These are phyloP conservation scores for Melanostoma mellinum DNA, from an alignment of 2,888 invertebrate species.

Conservation along the genomic window DNA sequence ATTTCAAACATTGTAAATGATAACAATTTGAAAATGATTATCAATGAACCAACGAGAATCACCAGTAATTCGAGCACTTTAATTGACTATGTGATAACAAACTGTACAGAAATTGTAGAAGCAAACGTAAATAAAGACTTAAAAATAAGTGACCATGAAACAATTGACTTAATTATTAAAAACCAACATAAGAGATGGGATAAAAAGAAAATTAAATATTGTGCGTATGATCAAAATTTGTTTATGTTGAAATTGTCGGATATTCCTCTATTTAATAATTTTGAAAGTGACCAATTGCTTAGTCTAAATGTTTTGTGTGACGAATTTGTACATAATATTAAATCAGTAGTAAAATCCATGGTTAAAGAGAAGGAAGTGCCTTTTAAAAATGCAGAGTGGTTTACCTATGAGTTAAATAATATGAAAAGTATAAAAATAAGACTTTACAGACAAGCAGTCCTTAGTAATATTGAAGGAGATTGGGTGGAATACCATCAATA, in stretches of 20 bases:
- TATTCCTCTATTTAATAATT: constrained; percentile 12
- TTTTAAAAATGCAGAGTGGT: neutral
- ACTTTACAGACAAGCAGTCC: constrained; percentile 1
- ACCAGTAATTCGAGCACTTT: no score
- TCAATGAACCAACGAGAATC: no score
- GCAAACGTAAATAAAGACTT: no score
- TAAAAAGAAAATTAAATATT: neutral
- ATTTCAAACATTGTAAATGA: no score
- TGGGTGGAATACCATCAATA: neutral
- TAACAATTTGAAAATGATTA: no score
- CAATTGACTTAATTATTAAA: neutral
- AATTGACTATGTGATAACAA: no score
- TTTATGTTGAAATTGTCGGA: neutral
- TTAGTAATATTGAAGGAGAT: neutral
- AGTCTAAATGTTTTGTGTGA: constrained; percentile 9
- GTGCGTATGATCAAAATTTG: neutral
- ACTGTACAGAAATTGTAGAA: no score
- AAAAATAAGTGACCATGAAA: no score
- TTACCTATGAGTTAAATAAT: neutral
- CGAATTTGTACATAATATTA: neutral
- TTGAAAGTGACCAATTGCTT: neutral
- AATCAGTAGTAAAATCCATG: constrained; percentile 4
- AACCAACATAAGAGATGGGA: neutral
- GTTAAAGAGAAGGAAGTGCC: constrained; percentile 5
- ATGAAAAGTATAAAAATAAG: neutral